A percentile compares a stretch with the other conserved stretches of the same genome.
Conservation (phyloP, 2,797 vertebrate species). For the Argyrosomus regius region DNA sequence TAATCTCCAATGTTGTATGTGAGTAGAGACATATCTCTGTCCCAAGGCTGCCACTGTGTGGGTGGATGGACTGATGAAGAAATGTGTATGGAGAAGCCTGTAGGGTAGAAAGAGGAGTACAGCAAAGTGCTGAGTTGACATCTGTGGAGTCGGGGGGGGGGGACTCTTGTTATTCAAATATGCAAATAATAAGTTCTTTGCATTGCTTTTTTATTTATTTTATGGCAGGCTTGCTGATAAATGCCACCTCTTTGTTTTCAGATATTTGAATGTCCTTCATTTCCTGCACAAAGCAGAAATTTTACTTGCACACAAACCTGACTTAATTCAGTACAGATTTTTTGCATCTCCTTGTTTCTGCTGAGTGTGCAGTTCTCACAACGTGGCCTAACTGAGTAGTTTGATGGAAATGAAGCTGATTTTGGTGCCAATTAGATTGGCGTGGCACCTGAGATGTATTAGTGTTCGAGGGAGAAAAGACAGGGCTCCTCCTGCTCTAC, state of each 20-base stretch:
- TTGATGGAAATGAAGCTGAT: constrained; percentile 71
- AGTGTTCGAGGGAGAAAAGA: constrained; percentile 45
- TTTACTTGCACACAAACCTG: constrained; percentile 20
- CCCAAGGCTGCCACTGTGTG: constrained; percentile 25
- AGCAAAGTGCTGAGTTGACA: constrained; percentile 53
- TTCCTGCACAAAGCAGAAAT: constrained; percentile 41
- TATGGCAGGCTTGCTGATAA: constrained; percentile 45
- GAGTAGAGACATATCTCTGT: constrained; percentile 13
- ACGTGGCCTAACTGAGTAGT: constrained; percentile 49
- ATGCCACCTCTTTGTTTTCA: constrained; percentile 47
- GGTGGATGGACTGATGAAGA: constrained; percentile 41
- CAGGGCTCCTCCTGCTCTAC: constrained; percentile 35
- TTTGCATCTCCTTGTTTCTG: constrained; percentile 55
- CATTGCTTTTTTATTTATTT: constrained; percentile 23
- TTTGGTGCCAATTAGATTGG: constrained; percentile 73
- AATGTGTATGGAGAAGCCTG: constrained; percentile 26
- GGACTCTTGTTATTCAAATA: constrained; percentile 56
- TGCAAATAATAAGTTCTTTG: constrained; percentile 48
- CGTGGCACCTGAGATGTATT: constrained; percentile 69
- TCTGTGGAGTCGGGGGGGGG: constrained; percentile 22
- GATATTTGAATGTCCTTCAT: constrained; percentile 29
- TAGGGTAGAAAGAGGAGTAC: constrained; percentile 2
- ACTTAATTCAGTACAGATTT: constrained; percentile 50
- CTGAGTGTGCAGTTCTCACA: constrained; percentile 71
- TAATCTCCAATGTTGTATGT: constrained; percentile 8